These are phyloP conservation scores for Tetrao urogallus DNA, from an alignment of 2,113 vertebrate species.

Conservation along the genomic window DNA sequence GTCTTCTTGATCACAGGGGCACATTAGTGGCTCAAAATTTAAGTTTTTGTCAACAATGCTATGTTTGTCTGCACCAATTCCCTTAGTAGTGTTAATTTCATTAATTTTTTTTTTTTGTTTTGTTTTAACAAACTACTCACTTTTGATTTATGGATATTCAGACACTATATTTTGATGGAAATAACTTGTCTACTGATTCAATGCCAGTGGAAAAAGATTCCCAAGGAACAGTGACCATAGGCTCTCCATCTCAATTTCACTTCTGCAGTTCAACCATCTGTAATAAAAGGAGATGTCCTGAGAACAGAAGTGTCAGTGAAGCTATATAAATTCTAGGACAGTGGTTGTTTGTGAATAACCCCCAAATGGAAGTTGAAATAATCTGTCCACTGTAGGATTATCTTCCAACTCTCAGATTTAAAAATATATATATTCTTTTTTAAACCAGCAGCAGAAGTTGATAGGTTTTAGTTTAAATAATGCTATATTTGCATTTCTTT, in stretches of 20 bases:
- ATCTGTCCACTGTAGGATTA: not conserved
- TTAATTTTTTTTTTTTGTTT: not conserved
- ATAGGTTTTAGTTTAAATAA: not conserved
- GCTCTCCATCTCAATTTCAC: not conserved
- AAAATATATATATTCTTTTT: not conserved
- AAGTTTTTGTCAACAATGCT: not conserved
- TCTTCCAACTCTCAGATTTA: not conserved
- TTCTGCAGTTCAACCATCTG: not conserved
- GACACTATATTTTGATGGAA: not conserved
- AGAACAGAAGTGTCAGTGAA: not conserved
- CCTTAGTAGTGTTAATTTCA: not conserved
- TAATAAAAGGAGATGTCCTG: not conserved
- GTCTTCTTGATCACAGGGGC: too few species aligned
- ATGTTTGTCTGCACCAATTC: not conserved
- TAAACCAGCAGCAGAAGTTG: not conserved
- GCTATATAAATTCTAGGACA: not conserved
- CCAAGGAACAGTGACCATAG: not conserved
- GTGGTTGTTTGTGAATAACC: not conserved
- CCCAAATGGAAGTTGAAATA: not conserved
- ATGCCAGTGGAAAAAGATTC: not conserved
- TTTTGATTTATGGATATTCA: not conserved
- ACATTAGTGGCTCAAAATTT: not conserved
- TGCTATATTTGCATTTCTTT: not conserved
- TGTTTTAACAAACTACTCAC: not conserved
- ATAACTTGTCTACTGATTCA: not conserved